Evolutionary conservation across 2,113 vertebrate species (phyloP).

Genomic region (Neolamprologus hecqui): DNA sequence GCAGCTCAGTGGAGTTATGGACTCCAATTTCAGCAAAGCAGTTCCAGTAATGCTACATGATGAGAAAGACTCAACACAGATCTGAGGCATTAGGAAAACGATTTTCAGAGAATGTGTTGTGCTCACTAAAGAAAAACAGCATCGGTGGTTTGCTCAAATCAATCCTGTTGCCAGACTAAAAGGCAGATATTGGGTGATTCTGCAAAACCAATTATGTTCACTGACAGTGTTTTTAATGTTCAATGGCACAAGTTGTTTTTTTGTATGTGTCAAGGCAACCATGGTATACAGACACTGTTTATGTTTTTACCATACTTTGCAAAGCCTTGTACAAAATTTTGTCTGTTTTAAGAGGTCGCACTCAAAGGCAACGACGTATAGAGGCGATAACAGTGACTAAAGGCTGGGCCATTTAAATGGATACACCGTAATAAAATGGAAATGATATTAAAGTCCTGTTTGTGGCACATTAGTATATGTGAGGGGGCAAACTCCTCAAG

Average conservation of each 20-base stretch:
- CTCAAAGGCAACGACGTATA: not conserved
- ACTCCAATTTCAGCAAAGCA: not conserved
- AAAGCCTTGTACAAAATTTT: not conserved
- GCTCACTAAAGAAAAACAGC: not conserved
- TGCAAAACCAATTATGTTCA: not conserved
- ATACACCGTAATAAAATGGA: not conserved
- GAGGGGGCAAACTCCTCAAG: not conserved
- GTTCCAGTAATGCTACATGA: not conserved
- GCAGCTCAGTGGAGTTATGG: not conserved
- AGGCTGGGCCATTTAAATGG: not conserved
- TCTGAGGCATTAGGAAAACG: not conserved
- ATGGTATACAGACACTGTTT: not conserved
- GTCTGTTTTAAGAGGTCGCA: not conserved
- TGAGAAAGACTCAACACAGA: not conserved
- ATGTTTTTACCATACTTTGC: not conserved
- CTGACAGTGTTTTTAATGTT: not conserved
- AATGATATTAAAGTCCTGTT: not conserved
- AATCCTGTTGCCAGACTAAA: not conserved
- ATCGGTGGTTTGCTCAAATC: not conserved
- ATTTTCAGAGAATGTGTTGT: not conserved
- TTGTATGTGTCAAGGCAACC: not conserved
- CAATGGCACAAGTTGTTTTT: no score
- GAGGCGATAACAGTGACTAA: not conserved
- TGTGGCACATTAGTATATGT: not conserved
- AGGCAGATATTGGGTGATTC: not conserved